Evolutionary conservation across 2,113 vertebrate species (phyloP).

Genomic region (Elachura formosa): DNA sequence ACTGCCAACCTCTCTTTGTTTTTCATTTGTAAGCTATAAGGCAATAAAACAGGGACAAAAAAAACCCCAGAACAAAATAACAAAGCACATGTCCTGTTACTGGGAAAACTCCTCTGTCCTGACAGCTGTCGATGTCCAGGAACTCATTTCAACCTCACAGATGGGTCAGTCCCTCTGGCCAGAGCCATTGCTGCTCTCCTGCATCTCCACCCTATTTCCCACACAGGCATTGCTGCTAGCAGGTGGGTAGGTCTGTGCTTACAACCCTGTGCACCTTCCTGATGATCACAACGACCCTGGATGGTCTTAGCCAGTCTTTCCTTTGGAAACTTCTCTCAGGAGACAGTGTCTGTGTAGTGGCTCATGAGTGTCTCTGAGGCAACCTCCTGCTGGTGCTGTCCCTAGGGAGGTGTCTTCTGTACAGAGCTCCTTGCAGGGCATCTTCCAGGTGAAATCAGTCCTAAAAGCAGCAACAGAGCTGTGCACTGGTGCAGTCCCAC

Average conservation of each 20-base stretch:
- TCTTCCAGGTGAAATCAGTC: neutral
- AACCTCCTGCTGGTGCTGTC: neutral
- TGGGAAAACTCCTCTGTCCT: neutral
- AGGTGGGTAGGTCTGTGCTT: neutral
- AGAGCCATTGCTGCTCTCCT: neutral
- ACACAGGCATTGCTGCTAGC: neutral
- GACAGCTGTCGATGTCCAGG: neutral
- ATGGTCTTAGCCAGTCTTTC: neutral
- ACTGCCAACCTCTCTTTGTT: constrained; percentile 39
- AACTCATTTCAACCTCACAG: neutral
- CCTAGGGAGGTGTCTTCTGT: neutral
- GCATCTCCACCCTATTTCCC: neutral
- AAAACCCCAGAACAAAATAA: neutral
- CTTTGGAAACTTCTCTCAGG: neutral
- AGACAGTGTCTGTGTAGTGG: neutral
- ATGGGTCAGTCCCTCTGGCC: neutral
- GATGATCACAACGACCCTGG: neutral
- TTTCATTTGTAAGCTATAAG: constrained; percentile 45
- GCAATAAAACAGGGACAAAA: neutral
- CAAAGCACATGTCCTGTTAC: neutral
- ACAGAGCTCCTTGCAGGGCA: neutral
- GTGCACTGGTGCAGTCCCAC: neutral
- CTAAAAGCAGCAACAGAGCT: neutral
- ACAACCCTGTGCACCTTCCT: neutral
- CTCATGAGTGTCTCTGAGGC: neutral